Evolutionary conservation across 2,888 invertebrate species (phyloP).

Genomic region (Nephrotoma guestfalica): DNA sequence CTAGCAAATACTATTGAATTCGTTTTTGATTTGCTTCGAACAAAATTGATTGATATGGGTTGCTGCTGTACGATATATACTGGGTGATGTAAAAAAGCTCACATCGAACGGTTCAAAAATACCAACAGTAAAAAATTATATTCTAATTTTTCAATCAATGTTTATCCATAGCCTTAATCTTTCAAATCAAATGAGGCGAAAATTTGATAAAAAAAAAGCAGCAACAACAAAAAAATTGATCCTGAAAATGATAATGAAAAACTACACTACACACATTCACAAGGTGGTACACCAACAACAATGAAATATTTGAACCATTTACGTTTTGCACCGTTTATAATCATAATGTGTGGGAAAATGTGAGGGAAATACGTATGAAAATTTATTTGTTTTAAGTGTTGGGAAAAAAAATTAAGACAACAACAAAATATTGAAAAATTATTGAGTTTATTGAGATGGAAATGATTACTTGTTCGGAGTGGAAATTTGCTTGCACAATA

Average conservation of each 20-base stretch:
- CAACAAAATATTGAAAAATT: neutral
- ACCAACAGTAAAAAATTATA: neutral
- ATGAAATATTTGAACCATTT: neutral
- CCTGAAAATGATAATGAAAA: neutral
- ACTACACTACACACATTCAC: neutral
- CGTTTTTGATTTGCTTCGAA: neutral
- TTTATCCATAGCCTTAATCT: neutral
- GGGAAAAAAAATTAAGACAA: neutral
- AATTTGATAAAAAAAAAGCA: neutral
- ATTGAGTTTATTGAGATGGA: neutral
- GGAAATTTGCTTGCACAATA: neutral
- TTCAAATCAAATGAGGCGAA: neutral
- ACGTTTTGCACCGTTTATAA: neutral
- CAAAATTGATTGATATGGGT: neutral
- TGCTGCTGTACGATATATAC: neutral
- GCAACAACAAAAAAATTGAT: neutral
- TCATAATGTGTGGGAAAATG: neutral
- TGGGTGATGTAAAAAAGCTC: neutral
- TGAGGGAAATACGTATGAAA: neutral
- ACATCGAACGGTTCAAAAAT: neutral
- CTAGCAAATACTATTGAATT: neutral
- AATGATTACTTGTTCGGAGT: neutral
- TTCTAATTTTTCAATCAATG: neutral
- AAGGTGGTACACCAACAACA: neutral
- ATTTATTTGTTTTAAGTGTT: neutral